A percentile compares a stretch with the other conserved stretches of the same genome.
Conservation (phyloP, 2,888 invertebrate species). For the Lycocerus yunnanus region DNA sequence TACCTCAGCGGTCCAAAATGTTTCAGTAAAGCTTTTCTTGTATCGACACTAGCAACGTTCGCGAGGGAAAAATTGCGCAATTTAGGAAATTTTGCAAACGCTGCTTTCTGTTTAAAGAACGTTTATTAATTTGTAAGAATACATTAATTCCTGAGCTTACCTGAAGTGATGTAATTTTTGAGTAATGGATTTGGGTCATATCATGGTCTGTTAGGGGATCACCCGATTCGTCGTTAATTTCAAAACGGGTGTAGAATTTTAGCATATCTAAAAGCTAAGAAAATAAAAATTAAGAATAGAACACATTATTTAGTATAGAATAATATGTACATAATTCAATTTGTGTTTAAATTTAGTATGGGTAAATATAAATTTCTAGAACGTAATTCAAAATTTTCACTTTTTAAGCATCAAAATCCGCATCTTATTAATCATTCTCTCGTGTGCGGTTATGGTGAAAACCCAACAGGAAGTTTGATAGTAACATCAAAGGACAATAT, state of each 20-base stretch:
- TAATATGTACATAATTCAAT: no score
- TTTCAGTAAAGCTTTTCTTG: constrained; percentile 78
- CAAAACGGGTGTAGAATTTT: constrained; percentile 95
- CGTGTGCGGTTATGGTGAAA: not conserved
- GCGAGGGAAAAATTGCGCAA: constrained; percentile 85
- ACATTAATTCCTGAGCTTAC: constrained; percentile 52
- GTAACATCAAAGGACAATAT: not conserved
- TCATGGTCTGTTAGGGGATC: constrained; percentile 92
- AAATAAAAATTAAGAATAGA: not conserved
- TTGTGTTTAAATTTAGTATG: not conserved
- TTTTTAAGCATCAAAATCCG: not conserved
- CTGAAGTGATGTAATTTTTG: constrained; percentile 88
- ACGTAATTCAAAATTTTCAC: not conserved
- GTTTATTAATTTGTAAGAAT: not conserved
- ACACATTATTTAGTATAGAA: not conserved
- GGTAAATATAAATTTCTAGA: no score
- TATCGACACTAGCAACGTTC: constrained; percentile 95
- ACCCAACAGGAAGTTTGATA: not conserved
- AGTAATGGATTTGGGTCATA: constrained; percentile 92
- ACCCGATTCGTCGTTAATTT: constrained; percentile 96
- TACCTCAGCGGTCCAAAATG: constrained; percentile 81
- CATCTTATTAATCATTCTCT: not conserved
- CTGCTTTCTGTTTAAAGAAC: constrained; percentile 73
- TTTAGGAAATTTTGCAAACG: constrained; percentile 89
- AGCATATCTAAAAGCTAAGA: constrained; percentile 90